Evolutionary conservation across 2,888 invertebrate species (phyloP).

Genomic region (Metallyticus violacea): DNA sequence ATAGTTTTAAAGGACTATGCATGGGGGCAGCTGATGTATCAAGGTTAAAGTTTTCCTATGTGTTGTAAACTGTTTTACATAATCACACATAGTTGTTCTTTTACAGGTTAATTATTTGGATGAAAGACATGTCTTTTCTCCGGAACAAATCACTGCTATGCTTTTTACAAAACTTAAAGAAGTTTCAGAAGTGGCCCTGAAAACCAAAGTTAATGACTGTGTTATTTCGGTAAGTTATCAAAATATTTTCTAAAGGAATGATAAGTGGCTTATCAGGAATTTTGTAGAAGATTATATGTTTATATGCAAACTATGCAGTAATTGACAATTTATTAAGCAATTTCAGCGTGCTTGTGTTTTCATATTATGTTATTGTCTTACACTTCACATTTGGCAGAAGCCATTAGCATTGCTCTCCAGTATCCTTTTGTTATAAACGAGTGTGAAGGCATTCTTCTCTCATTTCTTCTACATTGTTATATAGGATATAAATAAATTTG

Average conservation of each 20-base stretch:
- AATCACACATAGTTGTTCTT: constrained; percentile 7
- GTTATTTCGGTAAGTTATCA: constrained; percentile 72
- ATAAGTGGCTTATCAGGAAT: neutral
- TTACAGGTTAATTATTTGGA: constrained; percentile 77
- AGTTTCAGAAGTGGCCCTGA: constrained; percentile 78
- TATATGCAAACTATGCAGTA: no score
- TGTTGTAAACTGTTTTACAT: neutral
- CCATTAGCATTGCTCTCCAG: no score
- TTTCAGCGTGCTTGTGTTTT: no score
- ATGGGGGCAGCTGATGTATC: neutral
- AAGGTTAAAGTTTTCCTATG: neutral
- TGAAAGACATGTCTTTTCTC: constrained; percentile 80
- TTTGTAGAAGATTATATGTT: no score
- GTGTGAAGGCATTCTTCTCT: no score
- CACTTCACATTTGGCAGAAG: no score
- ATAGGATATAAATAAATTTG: no score
- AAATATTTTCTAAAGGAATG: neutral
- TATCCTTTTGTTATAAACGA: no score
- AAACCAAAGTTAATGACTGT: constrained; percentile 90
- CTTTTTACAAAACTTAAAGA: constrained; percentile 95
- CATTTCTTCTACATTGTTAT: no score
- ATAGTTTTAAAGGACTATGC: no score
- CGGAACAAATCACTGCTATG: constrained; percentile 96
- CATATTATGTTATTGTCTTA: no score
- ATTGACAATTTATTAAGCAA: no score